Percentiles rank a stretch among this genome's conserved stretches.
Conservation (phyloP, 2,797 vertebrate species). For the Psittacula echo region DNA sequence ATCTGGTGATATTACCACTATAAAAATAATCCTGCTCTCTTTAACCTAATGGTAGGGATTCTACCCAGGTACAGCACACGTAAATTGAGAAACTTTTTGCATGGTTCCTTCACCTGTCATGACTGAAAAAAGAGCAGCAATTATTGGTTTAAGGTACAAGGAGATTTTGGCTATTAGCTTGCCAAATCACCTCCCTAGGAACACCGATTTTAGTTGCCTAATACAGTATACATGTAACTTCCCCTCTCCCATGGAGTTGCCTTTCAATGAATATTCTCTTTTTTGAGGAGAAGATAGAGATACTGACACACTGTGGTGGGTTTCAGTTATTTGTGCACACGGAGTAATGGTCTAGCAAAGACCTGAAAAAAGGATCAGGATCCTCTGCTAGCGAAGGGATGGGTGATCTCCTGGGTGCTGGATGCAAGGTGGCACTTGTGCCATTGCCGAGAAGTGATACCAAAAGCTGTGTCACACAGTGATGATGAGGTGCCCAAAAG, state of each 20-base stretch:
- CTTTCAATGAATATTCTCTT: neutral
- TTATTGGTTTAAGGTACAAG: neutral
- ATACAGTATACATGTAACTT: neutral
- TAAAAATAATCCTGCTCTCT: neutral
- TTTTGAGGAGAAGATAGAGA: neutral
- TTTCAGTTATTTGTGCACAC: accelerated
- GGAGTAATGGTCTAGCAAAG: neutral
- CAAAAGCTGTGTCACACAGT: neutral
- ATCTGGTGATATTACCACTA: neutral
- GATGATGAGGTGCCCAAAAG: neutral
- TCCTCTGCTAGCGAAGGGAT: neutral
- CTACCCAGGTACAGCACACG: neutral
- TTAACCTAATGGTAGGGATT: neutral
- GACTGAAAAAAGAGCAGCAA: neutral
- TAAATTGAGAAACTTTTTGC: neutral
- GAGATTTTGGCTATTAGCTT: neutral
- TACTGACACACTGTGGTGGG: accelerated
- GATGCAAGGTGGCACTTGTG: neutral
- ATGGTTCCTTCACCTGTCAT: neutral
- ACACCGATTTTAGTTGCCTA: neutral
- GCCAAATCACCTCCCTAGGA: neutral
- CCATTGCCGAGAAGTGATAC: neutral
- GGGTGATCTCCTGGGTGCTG: neutral
- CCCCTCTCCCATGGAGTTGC: neutral
- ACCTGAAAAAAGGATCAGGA: neutral